Evolutionary conservation across 2,888 invertebrate genomes (phyloP).

Genomic region (Hyposoter dolosus): DNA sequence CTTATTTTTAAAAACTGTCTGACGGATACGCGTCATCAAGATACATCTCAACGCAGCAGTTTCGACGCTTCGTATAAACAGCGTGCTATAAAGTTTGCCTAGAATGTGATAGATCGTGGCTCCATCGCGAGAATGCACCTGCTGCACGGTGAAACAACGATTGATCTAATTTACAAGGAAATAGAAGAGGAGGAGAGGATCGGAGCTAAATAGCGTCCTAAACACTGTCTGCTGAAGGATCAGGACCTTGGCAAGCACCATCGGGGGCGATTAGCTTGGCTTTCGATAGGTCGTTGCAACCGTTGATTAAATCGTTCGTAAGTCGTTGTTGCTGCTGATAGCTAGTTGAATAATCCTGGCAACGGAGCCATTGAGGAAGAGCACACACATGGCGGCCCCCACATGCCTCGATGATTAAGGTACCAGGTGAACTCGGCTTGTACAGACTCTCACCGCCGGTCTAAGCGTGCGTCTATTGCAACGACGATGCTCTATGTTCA

Average conservation of each 20-base stretch:
- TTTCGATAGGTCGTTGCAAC: conserved; percentile 62
- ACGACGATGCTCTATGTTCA: conserved; percentile 32
- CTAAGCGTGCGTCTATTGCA: conserved; percentile 36
- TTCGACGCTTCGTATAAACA: conserved; percentile 41
- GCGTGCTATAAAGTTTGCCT: conserved; percentile 30
- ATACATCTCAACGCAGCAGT: conserved; percentile 13
- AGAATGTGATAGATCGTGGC: conserved; percentile 7
- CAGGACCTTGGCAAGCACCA: conserved; percentile 1
- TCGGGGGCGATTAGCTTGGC: conserved; percentile 54
- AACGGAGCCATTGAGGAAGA: conserved; percentile 28
- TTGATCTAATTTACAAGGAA: conserved; percentile 39
- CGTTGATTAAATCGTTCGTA: conserved; percentile 68
- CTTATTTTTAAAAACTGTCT: conserved; percentile 32
- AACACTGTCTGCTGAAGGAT: conserved; percentile 51
- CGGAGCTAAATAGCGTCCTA: conserved; percentile 17
- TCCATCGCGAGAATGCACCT: conserved; percentile 47
- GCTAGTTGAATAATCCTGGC: conserved; percentile 56
- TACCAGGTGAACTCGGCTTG: conserved; percentile 60
- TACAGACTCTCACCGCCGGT: conserved; percentile 16
- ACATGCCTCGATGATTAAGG: conserved; percentile 59
- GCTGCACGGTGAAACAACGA: conserved; percentile 45
- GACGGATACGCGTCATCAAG: neutral
- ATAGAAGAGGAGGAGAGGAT: neutral
- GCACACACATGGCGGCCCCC: conserved; percentile 34
- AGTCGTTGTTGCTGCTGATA: conserved; percentile 58